Base-by-base conservation (phyloP, 2,113 vertebrate genomes). In the Elaphurus davidianus region DNA sequence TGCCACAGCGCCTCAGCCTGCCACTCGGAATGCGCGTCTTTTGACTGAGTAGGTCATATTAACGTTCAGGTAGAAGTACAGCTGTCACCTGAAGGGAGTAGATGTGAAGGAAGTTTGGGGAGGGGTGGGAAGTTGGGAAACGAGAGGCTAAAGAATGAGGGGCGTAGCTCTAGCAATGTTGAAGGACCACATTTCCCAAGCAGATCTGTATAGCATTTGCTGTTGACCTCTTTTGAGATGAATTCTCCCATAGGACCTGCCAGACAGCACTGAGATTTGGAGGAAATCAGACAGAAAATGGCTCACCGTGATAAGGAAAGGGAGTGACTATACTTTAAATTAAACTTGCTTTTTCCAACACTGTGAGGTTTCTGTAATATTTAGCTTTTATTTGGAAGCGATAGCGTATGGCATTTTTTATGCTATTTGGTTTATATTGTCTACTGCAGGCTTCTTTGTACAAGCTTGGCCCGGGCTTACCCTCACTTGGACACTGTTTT, bases 341-440 rank as follows among this genome's bases (percentile, higher is more conserved):
- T 98, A 97, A 98, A 98, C 97, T 98, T 98, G 98, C 98, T 98
- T 98, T 98, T 98, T 95, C 98, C 98, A 99, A 85, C 99, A 98
- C 99, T 99, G 98, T 98, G 98, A 99, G 99, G 98, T 98, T 98
- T 98, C 98, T 98, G 96, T 98, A 97, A 98, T 93, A 97, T 90
- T 99, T 96, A 98, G 98, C 98, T 99, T 99, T 99, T 98, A 92
- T 99, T 99, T 99, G 98, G 98, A 98, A 99, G 99, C 98, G 95
- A 98, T 96, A 98, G 98, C 78, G 98, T 99, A 98, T 98, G 96
- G 98, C 98, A 99, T 99, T 98, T 99, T 98, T 98, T 98, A 98
- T 99, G 99, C 99, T 99, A 88, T 97, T 98, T 98, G 96, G 98
- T 98, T 98, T 98, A 91, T 98, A 98, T 96, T 98, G 97, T 98